Evolutionary conservation across 2,797 vertebrate genomes (phyloP).

Genomic region (Coilia nasus): DNA sequence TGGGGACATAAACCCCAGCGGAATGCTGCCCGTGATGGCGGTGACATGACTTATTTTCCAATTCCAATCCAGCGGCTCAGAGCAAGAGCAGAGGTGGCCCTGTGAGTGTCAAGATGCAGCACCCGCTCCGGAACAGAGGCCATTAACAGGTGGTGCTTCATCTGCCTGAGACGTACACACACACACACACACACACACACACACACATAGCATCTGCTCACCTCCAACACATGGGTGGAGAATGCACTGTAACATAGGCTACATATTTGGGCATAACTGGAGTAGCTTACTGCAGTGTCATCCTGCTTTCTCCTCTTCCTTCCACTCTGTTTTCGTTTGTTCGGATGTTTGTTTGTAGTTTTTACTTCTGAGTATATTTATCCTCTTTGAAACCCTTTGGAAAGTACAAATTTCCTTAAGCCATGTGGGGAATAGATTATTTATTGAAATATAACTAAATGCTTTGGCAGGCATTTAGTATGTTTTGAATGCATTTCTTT

Average conservation of each 20-base stretch:
- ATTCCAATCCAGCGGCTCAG: slow-evolving; percentile 48
- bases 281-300: background rate
- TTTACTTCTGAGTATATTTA: background rate
- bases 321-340: background rate
- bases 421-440: background rate
- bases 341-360: background rate
- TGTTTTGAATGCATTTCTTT: background rate
- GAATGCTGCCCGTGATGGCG: slow-evolving; percentile 53
- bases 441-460: background rate
- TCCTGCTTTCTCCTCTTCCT: background rate
- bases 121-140: background rate
- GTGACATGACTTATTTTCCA: slow-evolving; percentile 54
- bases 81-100: background rate
- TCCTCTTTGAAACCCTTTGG: background rate
- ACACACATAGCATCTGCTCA: background rate
- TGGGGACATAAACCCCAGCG: slow-evolving; percentile 54
- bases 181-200: background rate
- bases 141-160: background rate
- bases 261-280: background rate
- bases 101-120: background rate
- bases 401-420: background rate
- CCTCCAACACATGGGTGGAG: background rate
- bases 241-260: background rate
- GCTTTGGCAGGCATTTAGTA: background rate
- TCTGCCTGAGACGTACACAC: background rate